Base-by-base conservation (phyloP, 2,888 invertebrate genomes). In the Xylota segnis region DNA sequence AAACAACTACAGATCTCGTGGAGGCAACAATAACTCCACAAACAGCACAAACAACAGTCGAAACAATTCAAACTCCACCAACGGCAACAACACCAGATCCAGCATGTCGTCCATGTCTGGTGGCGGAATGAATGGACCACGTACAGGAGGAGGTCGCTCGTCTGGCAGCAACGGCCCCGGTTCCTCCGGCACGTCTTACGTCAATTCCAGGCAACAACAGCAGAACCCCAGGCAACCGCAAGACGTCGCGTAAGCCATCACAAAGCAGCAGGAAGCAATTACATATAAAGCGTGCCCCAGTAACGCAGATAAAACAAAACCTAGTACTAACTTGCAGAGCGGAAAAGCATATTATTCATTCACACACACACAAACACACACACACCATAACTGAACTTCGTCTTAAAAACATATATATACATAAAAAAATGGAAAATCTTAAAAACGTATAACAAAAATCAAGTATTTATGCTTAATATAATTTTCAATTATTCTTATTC, bases 1-100 rank as follows among this genome's bases (percentile, higher is more conserved):
- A 32, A 90, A 89, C 63, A 91, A 91, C 74, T 90, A 91, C 4
- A 90, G 91, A 63, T 89, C 90, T 77, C 90, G 91, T 14, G 89
- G 89, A 16, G 89, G 89, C 34, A 89, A 89, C 54, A 90, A 90
- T 78, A 89, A 90, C n/a, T 37, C 54, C 52, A 40, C 70, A 68
- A 76, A 56, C 81, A 70, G 68, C 61, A n/a, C 63, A 16, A 72
- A 45, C 58, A 86, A 86, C 81, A 81, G 72, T 82, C 81, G 77
- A 9, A 82, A 84, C 68, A 87, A 76, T 43, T 63, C 83, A 29
- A 68, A 71, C 54, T 56, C 87, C 50, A 88, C 81, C 14, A 88
- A 88, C 63, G 86, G 88, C 47, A 88, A 88, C 47, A 88, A 88
- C 56, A 81, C 79, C 61, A 87, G 89, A 27, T 89, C 89, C 18